Evolutionary conservation across 1,140 invertebrate genomes (phyloP), one percentile per base, ranked within the genome.

Genomic region (Macrobrachium rosenbergii): DNA sequence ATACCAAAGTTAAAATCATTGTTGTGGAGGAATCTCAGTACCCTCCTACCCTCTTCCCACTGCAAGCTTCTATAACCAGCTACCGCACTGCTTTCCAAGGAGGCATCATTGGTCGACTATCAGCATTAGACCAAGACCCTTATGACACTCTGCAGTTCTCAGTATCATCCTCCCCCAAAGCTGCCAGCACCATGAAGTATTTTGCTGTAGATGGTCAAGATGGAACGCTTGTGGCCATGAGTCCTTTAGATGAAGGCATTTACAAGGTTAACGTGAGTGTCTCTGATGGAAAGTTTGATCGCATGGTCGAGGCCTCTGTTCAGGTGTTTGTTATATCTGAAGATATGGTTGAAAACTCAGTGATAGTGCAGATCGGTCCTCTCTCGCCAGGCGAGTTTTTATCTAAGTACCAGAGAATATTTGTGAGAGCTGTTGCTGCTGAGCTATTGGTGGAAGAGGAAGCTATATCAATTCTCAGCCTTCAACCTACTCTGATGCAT

Each of bases 71-170:
- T 67, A 94, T 99, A 12, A 98, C 97, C 91, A 98, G 98, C 0
- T 98, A 96, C 91, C 92, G 96, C 90, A 97, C 98, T 90, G 96
- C 97, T 88, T 99, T 98, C 92, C 95, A 96, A 0, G 97, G 98
- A 0, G 98, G 98, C 0, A 93, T 95, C 96, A 92, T 99, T 76
- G 98, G 98, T 0, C 94, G 94, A 90, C 94, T 99, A 6, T 94
- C 95, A 91, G 98, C 98, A 0, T 94, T 95, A 0, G 98, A 99
- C 93, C 95, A 96, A 90, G 98, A 99, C 93, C 95, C 95, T 72
- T 98, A 98, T 92, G 98, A 99, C 91, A 95, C 95, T 23, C 93
- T 99, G 5, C 93, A 93, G 0, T 99, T 95, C 91, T 93, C 93
- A 19, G 94, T 95, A 8, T 92, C 95, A 0, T 94, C 92, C 94